These are phyloP conservation scores for Prionailurus viverrinus DNA, from an alignment of 2,113 vertebrate genomes.

Conservation along the genomic window DNA sequence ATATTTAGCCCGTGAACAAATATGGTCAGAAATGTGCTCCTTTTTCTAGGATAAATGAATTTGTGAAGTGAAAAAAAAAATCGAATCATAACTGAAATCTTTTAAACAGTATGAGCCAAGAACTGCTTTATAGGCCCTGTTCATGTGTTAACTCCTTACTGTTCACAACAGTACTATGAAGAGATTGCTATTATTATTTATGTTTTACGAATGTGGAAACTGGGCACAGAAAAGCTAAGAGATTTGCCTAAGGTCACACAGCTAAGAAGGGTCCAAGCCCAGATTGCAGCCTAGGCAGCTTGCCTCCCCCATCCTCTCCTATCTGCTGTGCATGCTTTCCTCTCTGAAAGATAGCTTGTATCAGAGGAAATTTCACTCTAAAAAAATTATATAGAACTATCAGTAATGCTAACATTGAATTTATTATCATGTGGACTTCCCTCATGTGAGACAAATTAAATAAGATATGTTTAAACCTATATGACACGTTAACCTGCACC, in stretches of 20 bases:
- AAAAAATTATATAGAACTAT: constrained; percentile 11
- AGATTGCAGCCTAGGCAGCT: background rate
- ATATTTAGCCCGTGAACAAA: background rate
- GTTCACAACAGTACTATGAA: background rate
- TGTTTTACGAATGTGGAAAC: background rate
- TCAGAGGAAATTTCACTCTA: background rate
- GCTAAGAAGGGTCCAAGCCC: background rate
- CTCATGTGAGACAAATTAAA: background rate
- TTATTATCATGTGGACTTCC: background rate
- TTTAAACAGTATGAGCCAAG: background rate
- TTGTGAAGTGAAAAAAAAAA: constrained; percentile 23
- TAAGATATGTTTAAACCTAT: background rate
- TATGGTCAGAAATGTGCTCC: background rate
- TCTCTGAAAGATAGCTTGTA: background rate
- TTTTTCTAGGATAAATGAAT: constrained; percentile 17
- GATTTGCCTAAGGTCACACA: background rate
- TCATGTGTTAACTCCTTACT: background rate
- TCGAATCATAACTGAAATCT: background rate
- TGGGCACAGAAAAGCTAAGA: background rate
- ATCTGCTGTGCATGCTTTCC: background rate
- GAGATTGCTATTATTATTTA: background rate
- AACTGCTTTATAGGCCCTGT: background rate
- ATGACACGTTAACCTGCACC: background rate
- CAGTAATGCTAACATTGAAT: constrained; percentile 8
- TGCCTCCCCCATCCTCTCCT: background rate